Evolutionary conservation across 2,888 invertebrate genomes (phyloP).

Genomic region (Orthosia gracilis): DNA sequence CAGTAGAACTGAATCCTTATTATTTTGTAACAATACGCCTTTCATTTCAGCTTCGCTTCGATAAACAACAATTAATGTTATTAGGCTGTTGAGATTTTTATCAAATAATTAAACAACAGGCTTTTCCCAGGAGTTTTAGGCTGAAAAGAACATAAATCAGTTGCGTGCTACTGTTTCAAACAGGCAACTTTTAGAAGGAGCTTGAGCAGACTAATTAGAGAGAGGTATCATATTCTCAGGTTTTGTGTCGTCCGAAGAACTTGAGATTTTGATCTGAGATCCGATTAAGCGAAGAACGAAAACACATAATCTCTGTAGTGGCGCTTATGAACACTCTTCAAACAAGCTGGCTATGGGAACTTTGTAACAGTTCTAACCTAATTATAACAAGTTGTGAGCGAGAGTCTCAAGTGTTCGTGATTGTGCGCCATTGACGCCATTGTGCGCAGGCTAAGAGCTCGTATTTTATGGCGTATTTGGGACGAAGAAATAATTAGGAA

Average conservation of each 20-base stretch:
- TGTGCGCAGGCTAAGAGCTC: conserved; percentile 12
- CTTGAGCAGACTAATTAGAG: no score
- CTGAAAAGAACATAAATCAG: no score
- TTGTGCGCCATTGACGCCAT: conserved; percentile 23
- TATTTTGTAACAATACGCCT: conserved; percentile 31
- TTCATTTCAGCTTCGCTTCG: conserved; percentile 1
- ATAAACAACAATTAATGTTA: background rate
- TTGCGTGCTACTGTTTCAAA: background rate
- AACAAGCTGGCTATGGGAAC: background rate
- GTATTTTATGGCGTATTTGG: conserved; percentile 33
- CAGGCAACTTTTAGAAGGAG: no score
- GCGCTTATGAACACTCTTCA: background rate
- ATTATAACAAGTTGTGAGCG: conserved; percentile 22
- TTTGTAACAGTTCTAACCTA: conserved; percentile 12
- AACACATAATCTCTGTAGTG: background rate
- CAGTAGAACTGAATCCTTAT: conserved; percentile 8
- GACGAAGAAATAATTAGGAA: conserved; percentile 39
- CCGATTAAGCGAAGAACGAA: background rate
- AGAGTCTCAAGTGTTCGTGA: conserved; percentile 31
- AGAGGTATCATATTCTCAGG: background rate
- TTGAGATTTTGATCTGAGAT: no score
- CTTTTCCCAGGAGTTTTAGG: no score
- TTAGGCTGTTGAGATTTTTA: background rate
- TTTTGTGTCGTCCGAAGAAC: no score
- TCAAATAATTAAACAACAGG: background rate